phyloP scores from a whole-genome alignment of 2,888 invertebrate species.

The Polydrusus cervinus region DNA sequence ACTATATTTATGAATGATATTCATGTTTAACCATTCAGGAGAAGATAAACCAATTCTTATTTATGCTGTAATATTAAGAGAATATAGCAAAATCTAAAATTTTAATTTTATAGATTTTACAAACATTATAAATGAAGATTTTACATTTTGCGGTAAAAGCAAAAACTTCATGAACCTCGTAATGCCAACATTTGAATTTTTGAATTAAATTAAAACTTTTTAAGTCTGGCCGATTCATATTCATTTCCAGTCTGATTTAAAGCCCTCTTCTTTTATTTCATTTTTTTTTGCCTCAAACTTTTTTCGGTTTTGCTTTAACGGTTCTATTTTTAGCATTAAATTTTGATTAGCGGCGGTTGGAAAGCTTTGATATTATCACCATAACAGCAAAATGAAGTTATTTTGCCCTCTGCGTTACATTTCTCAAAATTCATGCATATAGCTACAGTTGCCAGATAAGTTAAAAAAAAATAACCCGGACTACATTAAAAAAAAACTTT shows the following conservation, averaged over 20 bases:
- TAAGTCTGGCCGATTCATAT: constrained; percentile 14
- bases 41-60: too few relatives aligned
- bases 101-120: neutral
- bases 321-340: neutral
- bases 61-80: too few relatives aligned
- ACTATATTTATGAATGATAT: too few relatives aligned
- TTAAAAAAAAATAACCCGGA: too few relatives aligned
- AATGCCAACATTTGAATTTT: constrained; percentile 20
- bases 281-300: neutral
- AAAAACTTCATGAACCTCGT: constrained; percentile 10
- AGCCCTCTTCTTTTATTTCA: constrained; percentile 12
- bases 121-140: constrained; percentile 4
- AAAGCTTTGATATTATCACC: too few relatives aligned
- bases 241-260: constrained; percentile 15
- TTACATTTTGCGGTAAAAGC: constrained; percentile 1
- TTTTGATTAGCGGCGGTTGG: constrained; percentile 17
- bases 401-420: too few relatives aligned
- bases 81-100: neutral
- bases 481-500: too few relatives aligned
- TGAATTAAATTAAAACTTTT: constrained; percentile 25
- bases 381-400: too few relatives aligned
- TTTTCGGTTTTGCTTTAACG: too few relatives aligned
- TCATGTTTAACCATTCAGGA: too few relatives aligned
- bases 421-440: too few relatives aligned
- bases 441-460: too few relatives aligned